phyloP scores from a whole-genome alignment of 2,113 vertebrate species.

The Centropristis striata region DNA sequence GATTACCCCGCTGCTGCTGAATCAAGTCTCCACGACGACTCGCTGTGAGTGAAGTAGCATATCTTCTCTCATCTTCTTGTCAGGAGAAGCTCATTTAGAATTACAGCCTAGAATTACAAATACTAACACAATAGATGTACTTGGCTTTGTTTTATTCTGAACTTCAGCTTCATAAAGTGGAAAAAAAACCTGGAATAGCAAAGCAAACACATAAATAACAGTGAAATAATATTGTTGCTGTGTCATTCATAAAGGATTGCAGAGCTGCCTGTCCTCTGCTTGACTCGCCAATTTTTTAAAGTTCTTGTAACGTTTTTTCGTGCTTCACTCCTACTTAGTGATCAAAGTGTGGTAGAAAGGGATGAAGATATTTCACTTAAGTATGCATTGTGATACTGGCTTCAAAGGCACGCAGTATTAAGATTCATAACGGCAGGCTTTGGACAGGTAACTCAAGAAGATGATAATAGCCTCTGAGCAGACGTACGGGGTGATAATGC shows the following conservation, averaged over 20 bases:
- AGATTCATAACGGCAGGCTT: conserved; percentile 77
- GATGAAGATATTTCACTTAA: conserved; percentile 76
- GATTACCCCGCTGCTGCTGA: conserved; percentile 51
- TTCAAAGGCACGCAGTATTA: conserved; percentile 74
- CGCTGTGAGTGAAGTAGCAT: conserved; percentile 66
- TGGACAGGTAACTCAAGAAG: conserved; percentile 67
- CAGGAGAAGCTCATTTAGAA: conserved; percentile 32
- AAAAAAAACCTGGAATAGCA: conserved; percentile 76
- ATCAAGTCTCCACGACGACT: conserved; percentile 48
- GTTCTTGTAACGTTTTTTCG: conserved; percentile 54
- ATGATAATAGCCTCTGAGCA: conserved; percentile 58
- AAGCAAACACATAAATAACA: conserved; percentile 71
- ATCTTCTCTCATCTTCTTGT: conserved; percentile 57
- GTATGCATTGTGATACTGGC: conserved; percentile 65
- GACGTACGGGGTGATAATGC: conserved; percentile 62
- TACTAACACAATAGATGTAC: conserved; percentile 4
- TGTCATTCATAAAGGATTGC: conserved; percentile 76
- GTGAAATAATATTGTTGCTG: conserved; percentile 73
- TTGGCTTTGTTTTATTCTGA: conserved; percentile 40
- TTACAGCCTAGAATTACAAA: conserved; percentile 25
- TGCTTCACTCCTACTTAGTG: conserved; percentile 71
- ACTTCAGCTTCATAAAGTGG: conserved; percentile 46
- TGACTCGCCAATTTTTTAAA: conserved; percentile 67
- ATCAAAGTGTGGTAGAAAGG: conserved; percentile 78
- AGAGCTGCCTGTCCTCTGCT: conserved; percentile 64